Evolutionary conservation across 2,113 vertebrate species (phyloP).

Genomic region (Gadus macrocephalus): DNA sequence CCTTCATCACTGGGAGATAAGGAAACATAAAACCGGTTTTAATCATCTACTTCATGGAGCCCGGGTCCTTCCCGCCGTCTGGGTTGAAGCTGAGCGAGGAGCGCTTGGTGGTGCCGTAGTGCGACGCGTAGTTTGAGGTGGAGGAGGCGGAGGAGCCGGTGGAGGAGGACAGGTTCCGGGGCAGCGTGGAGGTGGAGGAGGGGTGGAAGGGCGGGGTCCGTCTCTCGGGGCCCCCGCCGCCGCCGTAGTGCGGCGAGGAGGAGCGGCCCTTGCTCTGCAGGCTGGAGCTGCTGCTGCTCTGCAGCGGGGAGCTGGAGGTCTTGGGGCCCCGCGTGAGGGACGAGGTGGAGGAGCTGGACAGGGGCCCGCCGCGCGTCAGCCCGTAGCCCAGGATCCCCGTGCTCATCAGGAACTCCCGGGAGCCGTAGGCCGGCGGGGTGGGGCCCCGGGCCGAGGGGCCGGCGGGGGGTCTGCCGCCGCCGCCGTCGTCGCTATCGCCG

Average conservation of each 20-base stretch:
- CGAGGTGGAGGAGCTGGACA: constrained; percentile 79
- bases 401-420: constrained; percentile 87
- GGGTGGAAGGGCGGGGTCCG: constrained; percentile 73
- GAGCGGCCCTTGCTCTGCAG: constrained; percentile 71
- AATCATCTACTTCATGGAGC: constrained; percentile 46
- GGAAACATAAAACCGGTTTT: constrained; percentile 7
- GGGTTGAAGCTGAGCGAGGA: constrained; percentile 51
- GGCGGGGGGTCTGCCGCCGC: not conserved
- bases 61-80: constrained; percentile 51
- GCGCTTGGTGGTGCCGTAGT: constrained; percentile 47
- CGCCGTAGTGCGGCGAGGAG: constrained; percentile 73
- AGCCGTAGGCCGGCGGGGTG: constrained; percentile 79
- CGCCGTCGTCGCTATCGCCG: constrained; percentile 12
- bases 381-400: constrained; percentile 76
- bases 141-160: constrained; percentile 74
- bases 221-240: constrained; percentile 67
- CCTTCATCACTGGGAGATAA: too few species aligned
- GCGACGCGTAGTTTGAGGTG: constrained; percentile 21
- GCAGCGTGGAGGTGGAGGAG: constrained; percentile 72
- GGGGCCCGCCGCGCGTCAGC: constrained; percentile 73
- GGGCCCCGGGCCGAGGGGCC: constrained; percentile 58
- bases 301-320: constrained; percentile 84
- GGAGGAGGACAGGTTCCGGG: constrained; percentile 74
- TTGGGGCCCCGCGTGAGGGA: constrained; percentile 81
- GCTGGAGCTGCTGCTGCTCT: constrained; percentile 83